Evolutionary conservation across 2,113 vertebrate species (phyloP), one percentile per base, ranked within the genome.

Genomic region (Odobenus rosmarus): DNA sequence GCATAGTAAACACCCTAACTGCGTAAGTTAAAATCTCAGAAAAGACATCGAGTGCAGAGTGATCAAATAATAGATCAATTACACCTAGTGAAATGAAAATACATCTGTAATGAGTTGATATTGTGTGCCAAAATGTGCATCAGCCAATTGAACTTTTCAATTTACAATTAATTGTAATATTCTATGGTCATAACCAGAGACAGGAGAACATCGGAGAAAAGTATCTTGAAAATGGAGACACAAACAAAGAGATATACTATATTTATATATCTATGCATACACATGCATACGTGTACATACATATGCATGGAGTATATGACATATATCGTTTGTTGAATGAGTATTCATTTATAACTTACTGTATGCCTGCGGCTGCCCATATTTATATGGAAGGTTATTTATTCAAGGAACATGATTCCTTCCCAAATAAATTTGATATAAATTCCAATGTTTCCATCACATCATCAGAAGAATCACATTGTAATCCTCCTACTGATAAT

Each of bases 71-170:
- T 16, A 92, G 3, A 46, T 74, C 14, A 74, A 33, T 64, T 88
- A 94, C 64, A 2, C 42, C 51, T 24, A 85, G 69, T 72, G 19
- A 96, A 80, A 82, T 82, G 39, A 95, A 92, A 94, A 90, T 46
- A 62, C 10, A 57, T 69, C 13, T 67, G 19, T 46, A 72, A 42
- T 53, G 62, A 80, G 19, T 89, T 59, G 21, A 64, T 61, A 89
- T 24, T 42, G 1, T 49, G 3, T 36, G 5, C 7, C n/a, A 83
- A 77, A 72, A 53, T 80, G 76, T 49, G 0, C 11, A 61, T 19
- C 13, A 42, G 14, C 42, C 12, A 53, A 87, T 13, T 55, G 6
- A 81, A n/a, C 61, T 62, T 95, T 88, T 86, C 0, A 92, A 4
- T 79, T 93, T 79, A 39, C 5, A 77, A 19, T 90, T 69, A 42